Evolutionary conservation across 2,797 vertebrate species (phyloP).

Genomic region (Tokudaia tokunoshimensis): DNA sequence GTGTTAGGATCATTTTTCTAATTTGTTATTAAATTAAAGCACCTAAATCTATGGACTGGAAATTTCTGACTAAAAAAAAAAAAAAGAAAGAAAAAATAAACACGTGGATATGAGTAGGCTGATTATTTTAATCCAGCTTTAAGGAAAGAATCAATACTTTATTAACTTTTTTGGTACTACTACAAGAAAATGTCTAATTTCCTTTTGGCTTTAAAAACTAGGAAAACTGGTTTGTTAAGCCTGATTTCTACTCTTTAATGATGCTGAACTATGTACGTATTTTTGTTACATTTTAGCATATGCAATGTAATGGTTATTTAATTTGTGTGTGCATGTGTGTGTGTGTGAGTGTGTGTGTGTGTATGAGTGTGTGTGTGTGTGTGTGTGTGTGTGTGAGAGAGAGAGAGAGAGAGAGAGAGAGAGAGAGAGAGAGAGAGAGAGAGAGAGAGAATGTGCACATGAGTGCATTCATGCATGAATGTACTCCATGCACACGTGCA

Average conservation of each 20-base stretch:
- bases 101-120: not conserved
- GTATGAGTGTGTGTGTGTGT: too few relatives aligned
- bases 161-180: slow-evolving; percentile 45
- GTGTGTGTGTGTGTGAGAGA: too few relatives aligned
- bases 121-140: not conserved
- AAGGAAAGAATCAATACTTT: slow-evolving; percentile 24
- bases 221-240: not conserved
- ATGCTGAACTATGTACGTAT: slow-evolving; percentile 2
- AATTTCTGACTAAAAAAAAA: not conserved
- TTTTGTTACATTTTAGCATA: not conserved
- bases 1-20: slow-evolving; percentile 49
- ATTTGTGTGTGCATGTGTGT: not conserved
- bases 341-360: too few relatives aligned
- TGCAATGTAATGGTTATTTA: not conserved
- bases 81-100: too few relatives aligned
- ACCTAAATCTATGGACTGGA: not conserved
- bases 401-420: too few relatives aligned
- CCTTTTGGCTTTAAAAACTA: slow-evolving; percentile 41
- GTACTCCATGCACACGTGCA: not conserved
- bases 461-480: not conserved
- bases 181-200: not conserved
- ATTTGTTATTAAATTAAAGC: slow-evolving; percentile 48
- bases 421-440: too few relatives aligned
- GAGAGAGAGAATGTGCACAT: too few relatives aligned
- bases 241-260: slow-evolving; percentile 6